Conservation (phyloP, 2,797 vertebrate species). For the Urophycis tenuis region DNA sequence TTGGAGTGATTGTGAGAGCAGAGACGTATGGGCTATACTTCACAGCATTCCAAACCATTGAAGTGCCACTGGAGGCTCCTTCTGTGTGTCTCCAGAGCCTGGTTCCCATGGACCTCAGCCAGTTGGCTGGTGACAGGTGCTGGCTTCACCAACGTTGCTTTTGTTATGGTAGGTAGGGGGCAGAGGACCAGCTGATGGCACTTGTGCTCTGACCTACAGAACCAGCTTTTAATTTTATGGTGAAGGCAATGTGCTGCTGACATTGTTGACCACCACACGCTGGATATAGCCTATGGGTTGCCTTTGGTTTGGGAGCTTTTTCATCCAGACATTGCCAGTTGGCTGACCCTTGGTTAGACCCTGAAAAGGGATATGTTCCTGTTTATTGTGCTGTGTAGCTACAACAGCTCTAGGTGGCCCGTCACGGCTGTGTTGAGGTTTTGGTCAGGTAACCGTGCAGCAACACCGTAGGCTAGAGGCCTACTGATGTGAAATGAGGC, state of each 20-base stretch:
- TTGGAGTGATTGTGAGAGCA: constrained; percentile 30
- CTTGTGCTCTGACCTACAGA: constrained; percentile 56
- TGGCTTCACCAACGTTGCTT: constrained; percentile 46
- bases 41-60: constrained; percentile 38
- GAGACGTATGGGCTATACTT: constrained; percentile 32
- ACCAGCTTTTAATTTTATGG: constrained; percentile 33
- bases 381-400: too few species aligned
- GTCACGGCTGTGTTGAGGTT: too few species aligned
- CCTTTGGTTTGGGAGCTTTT: too few species aligned
- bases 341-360: too few species aligned
- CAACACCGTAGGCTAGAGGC: neutral
- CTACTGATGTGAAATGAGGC: neutral
- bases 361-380: too few species aligned
- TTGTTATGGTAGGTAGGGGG: constrained; percentile 59
- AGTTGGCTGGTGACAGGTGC: constrained; percentile 69
- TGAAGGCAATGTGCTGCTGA: constrained; percentile 26
- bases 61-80: constrained; percentile 40
- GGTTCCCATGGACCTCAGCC: constrained; percentile 66
- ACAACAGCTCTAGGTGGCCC: too few species aligned
- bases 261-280: neutral
- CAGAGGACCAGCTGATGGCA: constrained; percentile 41
- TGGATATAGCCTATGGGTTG: too few species aligned
- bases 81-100: constrained; percentile 31
- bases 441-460: too few species aligned
- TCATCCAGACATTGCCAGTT: too few species aligned